Base-by-base conservation (phyloP, 2,113 vertebrate species). In the Pygoscelis antarcticus region DNA sequence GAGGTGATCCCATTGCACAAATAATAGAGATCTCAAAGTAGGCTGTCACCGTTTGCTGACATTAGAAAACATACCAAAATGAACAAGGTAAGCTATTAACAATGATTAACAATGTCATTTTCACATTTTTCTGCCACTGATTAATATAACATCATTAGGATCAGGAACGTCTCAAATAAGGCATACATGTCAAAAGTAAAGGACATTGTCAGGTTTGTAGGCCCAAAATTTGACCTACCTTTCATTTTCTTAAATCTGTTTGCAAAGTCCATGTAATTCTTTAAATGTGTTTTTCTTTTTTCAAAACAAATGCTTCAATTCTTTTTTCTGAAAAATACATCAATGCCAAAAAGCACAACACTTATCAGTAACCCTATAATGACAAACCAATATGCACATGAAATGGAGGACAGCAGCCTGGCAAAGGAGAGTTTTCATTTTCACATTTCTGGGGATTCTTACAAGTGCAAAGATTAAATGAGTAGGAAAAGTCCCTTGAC, bases 261-360 rank as follows among this genome's bases (percentile, higher is more conserved):
- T 96, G 86, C 90, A 96, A 97, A 98, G 88, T 96, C 96, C 95
- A 90, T 95, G 89, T 69, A 97, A 94, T 89, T 96, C 94, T 94
- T 96, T 95, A 96, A 97, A 85, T 86, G 84, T 92, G 84, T 57
- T 94, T 93, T 97, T 93, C 95, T 88, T 86, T 95, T 96, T 92
- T 94, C 95, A 94, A 97, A 97, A 96, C 79, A 97, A 97, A 96
- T 29, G 90, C 90, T 97, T 96, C 96, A 95, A 94, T 93, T 90
- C 90, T 90, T 94, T 98, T 93, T 92, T 97, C 97, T 97, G 96
- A 98, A 98, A 97, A 94, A 97, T 57, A 97, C 25, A 94, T 84
- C 93, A 97, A 96, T 94, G 93, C 93, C 95, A 96, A 65, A 94
- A 95, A 96, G 92, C 85, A 97, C 83, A 97, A 93, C 32, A 91